phyloP scores from a whole-genome alignment of 1,140 invertebrate species.

The Drosophila kanapiae region DNA sequence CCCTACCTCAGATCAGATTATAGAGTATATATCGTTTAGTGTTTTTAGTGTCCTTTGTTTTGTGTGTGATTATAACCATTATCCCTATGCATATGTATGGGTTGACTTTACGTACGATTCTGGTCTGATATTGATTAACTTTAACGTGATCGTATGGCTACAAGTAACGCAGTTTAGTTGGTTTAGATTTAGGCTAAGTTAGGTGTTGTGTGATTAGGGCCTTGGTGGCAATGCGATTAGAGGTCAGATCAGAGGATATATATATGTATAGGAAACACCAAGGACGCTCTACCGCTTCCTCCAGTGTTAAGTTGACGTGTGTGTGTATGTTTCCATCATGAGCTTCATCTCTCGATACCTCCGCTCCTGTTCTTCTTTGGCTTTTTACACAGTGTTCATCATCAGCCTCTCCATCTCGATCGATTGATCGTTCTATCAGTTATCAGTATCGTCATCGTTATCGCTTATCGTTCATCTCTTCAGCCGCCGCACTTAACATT shows the following conservation, averaged over 20 bases:
- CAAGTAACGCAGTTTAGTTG: slow-evolving; percentile 40
- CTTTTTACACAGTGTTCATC: slow-evolving; percentile 44
- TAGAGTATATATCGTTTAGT: slow-evolving; percentile 22
- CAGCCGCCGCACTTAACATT: slow-evolving; percentile 49
- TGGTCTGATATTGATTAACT: slow-evolving; percentile 45
- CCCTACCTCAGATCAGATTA: slow-evolving; percentile 40
- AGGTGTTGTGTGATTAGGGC: slow-evolving; percentile 9
- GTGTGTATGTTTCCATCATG: not conserved
- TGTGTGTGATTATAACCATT: slow-evolving; percentile 55
- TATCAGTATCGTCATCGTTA: slow-evolving; percentile 7
- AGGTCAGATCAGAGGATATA: slow-evolving; percentile 9
- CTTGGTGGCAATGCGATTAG: slow-evolving; percentile 5
- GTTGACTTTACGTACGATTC: slow-evolving; percentile 59
- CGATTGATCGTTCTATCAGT: slow-evolving; percentile 4
- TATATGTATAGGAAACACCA: not conserved
- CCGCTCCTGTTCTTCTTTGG: slow-evolving; percentile 11
- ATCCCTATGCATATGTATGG: slow-evolving; percentile 73
- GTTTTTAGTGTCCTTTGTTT: slow-evolving; percentile 12
- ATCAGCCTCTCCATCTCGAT: not conserved
- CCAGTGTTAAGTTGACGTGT: slow-evolving; percentile 3
- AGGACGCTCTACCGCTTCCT: not conserved
- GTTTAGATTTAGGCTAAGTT: slow-evolving; percentile 15
- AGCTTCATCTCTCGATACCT: not conserved
- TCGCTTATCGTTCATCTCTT: slow-evolving; percentile 1
- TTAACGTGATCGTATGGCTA: slow-evolving; percentile 39